These are phyloP conservation scores for Cynopterus brachyotis DNA, from an alignment of 2,113 vertebrate genomes.

Conservation along the genomic window DNA sequence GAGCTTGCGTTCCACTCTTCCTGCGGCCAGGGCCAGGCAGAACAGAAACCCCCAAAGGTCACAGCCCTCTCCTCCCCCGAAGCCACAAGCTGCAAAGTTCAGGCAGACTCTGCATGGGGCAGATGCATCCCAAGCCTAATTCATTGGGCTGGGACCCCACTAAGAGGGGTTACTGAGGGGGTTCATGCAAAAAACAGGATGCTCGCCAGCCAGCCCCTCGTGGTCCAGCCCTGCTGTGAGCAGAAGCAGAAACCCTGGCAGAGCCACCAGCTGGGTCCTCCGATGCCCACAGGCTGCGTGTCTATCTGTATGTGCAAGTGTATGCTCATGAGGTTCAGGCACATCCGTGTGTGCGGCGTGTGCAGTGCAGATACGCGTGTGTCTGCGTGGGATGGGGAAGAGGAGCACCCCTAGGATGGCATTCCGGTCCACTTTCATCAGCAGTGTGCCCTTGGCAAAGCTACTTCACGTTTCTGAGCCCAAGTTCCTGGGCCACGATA, in stretches of 20 bases:
- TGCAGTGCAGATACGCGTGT: neutral
- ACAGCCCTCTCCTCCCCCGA: neutral
- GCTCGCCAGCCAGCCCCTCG: neutral
- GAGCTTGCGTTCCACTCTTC: neutral
- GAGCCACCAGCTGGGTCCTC: neutral
- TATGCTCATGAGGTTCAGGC: neutral
- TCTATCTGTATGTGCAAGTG: neutral
- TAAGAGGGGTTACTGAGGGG: too few relatives aligned
- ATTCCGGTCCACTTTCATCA: neutral
- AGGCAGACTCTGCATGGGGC: neutral
- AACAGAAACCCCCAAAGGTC: conserved; percentile 65
- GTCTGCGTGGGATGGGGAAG: neutral
- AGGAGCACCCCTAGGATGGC: neutral
- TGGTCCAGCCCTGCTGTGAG: neutral
- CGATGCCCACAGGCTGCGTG: neutral
- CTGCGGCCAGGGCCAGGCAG: neutral
- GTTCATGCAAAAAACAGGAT: neutral
- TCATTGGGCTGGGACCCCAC: neutral
- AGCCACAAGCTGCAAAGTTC: neutral
- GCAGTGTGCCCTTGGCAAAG: neutral
- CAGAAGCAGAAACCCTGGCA: neutral
- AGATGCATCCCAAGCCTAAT: neutral
- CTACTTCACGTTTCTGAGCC: conserved; percentile 16
- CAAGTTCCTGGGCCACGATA: neutral
- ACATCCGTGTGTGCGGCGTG: neutral